Base-by-base conservation (phyloP, 30 jellyfish, hydroid and myxozoan species). In the Aurelia coerulea region DNA sequence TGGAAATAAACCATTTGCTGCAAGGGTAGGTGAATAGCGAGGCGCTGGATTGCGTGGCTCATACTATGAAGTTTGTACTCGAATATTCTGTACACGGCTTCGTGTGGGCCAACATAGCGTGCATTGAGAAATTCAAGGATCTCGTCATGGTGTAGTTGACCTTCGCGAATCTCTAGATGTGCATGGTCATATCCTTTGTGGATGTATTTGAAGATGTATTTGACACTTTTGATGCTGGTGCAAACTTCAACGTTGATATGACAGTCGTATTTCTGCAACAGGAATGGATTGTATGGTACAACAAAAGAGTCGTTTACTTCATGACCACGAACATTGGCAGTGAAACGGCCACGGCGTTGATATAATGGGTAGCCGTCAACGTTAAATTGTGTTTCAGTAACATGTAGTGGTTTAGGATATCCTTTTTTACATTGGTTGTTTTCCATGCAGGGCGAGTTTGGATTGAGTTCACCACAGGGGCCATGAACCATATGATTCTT, bases 211-310 rank as follows among this genome's bases (percentile, higher is more conserved):
- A 16, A 86, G 31, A 86, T 62, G 81, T 90, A 90, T 62, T 86
- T 85, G 17, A 84, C 96, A 74, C 81, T 56, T 42, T 58, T 51
- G 79, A 90, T 62, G 19, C 88, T 15, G 46, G 93, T 84, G 77
- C 88, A 83, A 33, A 66, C 85, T 67, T 89, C 97, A 62, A 82
- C 86, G 68, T 89, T 89, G 34, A 89, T 89, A 62, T 89, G 97
- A 60, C 92, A 83, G 72, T 89, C 63, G 68, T 58, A 85, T 60
- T 84, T 85, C 58, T 33, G 65, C 19, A 76, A 46, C 37, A 83
- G 59, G 41, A 32, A 23, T 13, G 94, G 97, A 73, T 85, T 85
- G 54, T 85, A 68, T 23, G 97, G 97, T 8, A 85, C 94, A 35
- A 88, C 85, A 91, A 82, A 88, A 42, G 68, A 76, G 72, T 88